Evolutionary conservation across 2,888 invertebrate genomes (phyloP), one percentile per base, ranked within the genome.

Genomic region (Volucella inflata): DNA sequence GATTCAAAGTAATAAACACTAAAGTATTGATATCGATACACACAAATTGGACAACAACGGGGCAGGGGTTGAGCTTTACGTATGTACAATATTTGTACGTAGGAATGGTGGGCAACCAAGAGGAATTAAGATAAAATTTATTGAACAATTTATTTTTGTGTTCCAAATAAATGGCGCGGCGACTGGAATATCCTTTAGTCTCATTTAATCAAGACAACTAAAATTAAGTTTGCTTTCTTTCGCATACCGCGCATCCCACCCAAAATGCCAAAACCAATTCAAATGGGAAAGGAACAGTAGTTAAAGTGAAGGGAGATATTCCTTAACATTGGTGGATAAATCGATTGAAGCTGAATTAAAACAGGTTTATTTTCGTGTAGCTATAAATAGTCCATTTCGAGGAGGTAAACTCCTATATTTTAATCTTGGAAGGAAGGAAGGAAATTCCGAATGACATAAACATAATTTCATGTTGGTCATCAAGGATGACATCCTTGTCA

Each of bases 61-160:
- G 46, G n/a, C 11, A 12, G 62, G 36, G 55, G 71, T 87, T 30
- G 30, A 30, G 30, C 30, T 30, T 30, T 30, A 6, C 30, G 30
- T 30, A 30, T 30, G n/a, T n/a, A n/a, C n/a, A 6, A 30, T 30
- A 30, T 30, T 30, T 30, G 30, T 30, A 30, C 30, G 30, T 30
- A 80, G 74, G 75, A 83, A 88, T 87, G 72, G 88, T 87, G 88
- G 87, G 80, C 77, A 78, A 85, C 76, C 62, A 80, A 87, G 81
- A 68, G 74, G 88, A 88, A 89, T 89, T 88, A 88, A 88, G 88
- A 89, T 88, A 88, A 87, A 89, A 89, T 89, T 89, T 89, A 89
- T 89, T 88, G 87, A 88, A 88, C 87, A 87, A 88, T 89, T 89
- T 89, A 89, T 88, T 88, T 84, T 85, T 87, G 83, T 84, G 78